Evolutionary conservation across 2,797 vertebrate species (phyloP).

Genomic region (Cirrhinus molitorella): DNA sequence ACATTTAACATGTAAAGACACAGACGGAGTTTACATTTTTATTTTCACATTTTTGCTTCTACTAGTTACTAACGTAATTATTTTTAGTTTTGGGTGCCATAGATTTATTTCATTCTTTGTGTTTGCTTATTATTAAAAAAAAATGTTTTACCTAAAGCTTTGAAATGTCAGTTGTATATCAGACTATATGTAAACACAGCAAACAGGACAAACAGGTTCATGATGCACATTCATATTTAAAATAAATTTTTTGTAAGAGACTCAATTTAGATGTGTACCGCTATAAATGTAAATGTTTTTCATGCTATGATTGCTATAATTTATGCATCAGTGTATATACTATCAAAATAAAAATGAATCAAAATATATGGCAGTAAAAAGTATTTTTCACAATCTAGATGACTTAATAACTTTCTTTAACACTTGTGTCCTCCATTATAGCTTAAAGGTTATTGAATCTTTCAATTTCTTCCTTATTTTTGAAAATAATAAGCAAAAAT

Average conservation of each 20-base stretch:
- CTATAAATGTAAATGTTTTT: no score
- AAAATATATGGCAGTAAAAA: no score
- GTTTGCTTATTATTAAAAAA: no score
- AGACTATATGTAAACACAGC: not conserved
- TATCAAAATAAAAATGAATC: no score
- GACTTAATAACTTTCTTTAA: not conserved
- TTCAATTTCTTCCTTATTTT: not conserved
- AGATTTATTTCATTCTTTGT: not conserved
- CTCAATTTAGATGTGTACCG: no score
- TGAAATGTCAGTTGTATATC: not conserved
- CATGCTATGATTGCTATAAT: no score
- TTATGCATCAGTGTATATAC: no score
- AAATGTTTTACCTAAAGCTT: not conserved
- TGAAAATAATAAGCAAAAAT: not conserved
- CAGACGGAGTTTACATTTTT: not conserved
- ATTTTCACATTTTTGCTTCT: not conserved
- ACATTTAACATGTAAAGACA: not conserved
- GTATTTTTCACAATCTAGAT: not conserved
- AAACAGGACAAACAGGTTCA: no score
- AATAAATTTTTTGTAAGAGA: no score
- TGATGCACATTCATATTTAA: no score
- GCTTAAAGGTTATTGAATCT: not conserved
- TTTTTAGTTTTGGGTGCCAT: no score
- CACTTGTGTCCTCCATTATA: not conserved
- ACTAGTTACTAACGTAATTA: no score